phyloP scores from a whole-genome alignment of 2,888 invertebrate genomes.

The Linnaemya vulpina region DNA sequence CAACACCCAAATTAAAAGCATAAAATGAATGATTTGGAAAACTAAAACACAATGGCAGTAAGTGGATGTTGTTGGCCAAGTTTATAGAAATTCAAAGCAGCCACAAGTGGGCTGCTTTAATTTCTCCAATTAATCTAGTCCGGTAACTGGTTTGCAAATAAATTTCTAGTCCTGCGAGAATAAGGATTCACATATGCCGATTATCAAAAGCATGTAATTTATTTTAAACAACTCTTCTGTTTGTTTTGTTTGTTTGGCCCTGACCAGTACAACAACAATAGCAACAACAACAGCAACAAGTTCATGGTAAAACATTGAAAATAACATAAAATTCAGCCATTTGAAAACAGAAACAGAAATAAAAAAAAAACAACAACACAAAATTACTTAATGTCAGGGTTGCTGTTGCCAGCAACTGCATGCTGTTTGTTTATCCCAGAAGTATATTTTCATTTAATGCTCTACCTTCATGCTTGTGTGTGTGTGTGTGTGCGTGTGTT shows the following conservation, averaged over 20 bases:
- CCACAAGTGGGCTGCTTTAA: too few relatives aligned
- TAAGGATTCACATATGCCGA: conserved; percentile 4
- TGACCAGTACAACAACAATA: conserved; percentile 16
- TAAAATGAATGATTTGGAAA: background rate
- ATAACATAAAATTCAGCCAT: background rate
- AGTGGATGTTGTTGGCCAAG: too few relatives aligned
- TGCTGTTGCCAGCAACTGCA: conserved; percentile 3
- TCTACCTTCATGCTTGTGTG: background rate
- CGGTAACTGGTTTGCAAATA: too few relatives aligned
- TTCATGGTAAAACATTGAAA: conserved; percentile 11
- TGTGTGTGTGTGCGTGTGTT: background rate
- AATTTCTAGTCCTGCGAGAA: background rate
- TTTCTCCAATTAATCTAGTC: too few relatives aligned
- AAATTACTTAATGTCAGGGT: background rate
- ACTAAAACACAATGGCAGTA: background rate
- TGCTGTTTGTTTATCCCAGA: conserved; percentile 2
- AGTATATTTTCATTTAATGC: conserved; percentile 33
- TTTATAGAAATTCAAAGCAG: too few relatives aligned
- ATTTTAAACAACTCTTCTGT: conserved; percentile 20
- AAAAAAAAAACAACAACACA: background rate
- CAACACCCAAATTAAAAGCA: background rate
- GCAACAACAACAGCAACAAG: too few relatives aligned
- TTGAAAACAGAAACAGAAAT: background rate
- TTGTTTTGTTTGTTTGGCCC: conserved; percentile 3
- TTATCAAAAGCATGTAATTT: background rate